Base-by-base conservation (phyloP, 2,797 vertebrate genomes). In the Phoeniculus purpureus region DNA sequence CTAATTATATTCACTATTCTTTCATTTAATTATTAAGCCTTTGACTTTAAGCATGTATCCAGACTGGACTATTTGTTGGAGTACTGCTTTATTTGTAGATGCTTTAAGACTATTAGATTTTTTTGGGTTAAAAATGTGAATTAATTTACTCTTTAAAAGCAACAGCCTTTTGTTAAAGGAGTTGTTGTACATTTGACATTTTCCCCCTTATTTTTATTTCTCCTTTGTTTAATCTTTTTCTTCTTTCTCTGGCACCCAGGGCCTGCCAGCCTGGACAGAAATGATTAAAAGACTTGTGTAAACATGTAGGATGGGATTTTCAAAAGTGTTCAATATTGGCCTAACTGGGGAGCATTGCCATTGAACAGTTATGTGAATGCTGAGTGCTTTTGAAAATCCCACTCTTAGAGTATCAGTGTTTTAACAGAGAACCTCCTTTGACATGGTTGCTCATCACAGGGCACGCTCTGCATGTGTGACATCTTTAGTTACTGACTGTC, bases 201-300 rank as follows among this genome's bases (percentile, higher is more conserved):
- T 83, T 76, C 48, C 17, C 5, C n/a, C 34, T 72, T 93, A 90
- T 94, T 94, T 96, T 96, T 94, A 81, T 85, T 94, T 96, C 93
- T 93, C 77, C 95, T 94, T 94, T 95, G 88, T 96, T 89, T 93
- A 94, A 95, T 83, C 54, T 65, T 87, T 95, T 92, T 80, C n/a
- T 91, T 89, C 60, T 89, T 92, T 81, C 67, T 87, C 86, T 76
- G 87, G 87, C 70, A 91, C 89, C 80, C 80, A 85, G 81, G 88
- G 79, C 90, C 79, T 95, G 80, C 92, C 82, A 95, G 85, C 92
- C 94, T 75, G 89, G 89, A 45, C 84, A 96, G 93, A 95, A 94
- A 96, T 96, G 95, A 95, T 95, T 95, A 96, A 96, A 95, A 95
- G 94, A 93, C 93, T 43, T 92, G 50, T 95, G 95, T 94, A 95